Base-by-base conservation (phyloP, 2,113 vertebrate species). In the Amblyornis subalaris region DNA sequence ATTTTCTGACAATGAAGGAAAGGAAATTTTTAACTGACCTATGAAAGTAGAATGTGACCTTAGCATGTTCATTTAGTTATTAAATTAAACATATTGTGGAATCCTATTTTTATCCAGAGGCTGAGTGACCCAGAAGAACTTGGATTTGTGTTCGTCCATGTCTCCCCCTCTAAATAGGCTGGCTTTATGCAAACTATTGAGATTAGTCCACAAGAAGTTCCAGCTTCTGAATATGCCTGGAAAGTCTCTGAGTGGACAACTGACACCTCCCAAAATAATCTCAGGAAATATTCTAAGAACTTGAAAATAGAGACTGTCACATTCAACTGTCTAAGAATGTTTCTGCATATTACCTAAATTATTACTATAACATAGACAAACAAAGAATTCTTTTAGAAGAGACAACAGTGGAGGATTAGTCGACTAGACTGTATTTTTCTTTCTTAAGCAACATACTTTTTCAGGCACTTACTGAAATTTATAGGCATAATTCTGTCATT, bases 401-500 rank as follows among this genome's bases (percentile, higher is more conserved):
- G 36, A 75, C 66, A 94, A 53, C 36, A 65, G 22, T 48, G 18
- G 25, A 64, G 62, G 48, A 78, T 85, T 75, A 93, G 45, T 69
- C 3, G 77, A 76, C 81, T 81, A 75, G 61, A 78, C 61, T 79
- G 19, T 66, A 73, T 89, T 94, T 89, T 85, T 72, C 48, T 89
- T 94, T 85, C 61, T 85, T 75, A 85, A 82, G 40, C 20, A 85
- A 64, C 12, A 45, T 36, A 45, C 5, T 64, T 82, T 91, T 91
- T 58, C 61, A 94, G 47, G 40, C 33, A 53, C 62, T 93, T 82
- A 60, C 15, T 69, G 48, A 95, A 93, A 91, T 95, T 85, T 88
- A 91, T 94, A 82, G 74, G 25, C 81, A 75, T 62, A 60, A 8
- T 67, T 78, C 74, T 93, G 73, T 85, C 85, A 82, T 7, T 82